Evolutionary conservation across 1,140 invertebrate genomes (phyloP).

Genomic region (Cyclina sinensis): DNA sequence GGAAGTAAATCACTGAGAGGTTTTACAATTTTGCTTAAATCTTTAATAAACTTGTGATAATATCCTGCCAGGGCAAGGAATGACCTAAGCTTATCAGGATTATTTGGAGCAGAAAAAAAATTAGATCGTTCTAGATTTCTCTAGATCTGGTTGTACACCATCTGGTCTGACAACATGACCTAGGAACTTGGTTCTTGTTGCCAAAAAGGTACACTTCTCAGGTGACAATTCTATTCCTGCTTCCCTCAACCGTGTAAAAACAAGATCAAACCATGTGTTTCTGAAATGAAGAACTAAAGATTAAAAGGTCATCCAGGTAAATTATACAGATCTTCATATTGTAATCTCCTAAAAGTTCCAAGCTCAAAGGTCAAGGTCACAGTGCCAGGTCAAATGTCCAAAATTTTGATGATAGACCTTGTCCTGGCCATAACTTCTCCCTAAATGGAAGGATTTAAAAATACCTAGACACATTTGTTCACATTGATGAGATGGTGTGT

Average conservation of each 20-base stretch:
- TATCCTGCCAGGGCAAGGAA: constrained; percentile 7
- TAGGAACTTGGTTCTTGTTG: background rate
- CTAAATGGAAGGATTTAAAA: no score
- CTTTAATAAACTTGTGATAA: constrained; percentile 10
- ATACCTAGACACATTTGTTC: no score
- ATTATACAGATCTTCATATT: constrained; percentile 40
- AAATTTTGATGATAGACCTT: no score
- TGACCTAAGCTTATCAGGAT: background rate
- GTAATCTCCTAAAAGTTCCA: constrained; percentile 28
- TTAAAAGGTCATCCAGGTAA: constrained; percentile 24
- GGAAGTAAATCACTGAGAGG: background rate
- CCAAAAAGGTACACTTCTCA: constrained; percentile 20
- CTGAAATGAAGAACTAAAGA: constrained; percentile 30
- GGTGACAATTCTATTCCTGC: constrained; percentile 5
- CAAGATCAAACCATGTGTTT: constrained; percentile 15
- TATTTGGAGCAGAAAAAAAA: background rate
- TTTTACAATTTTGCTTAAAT: constrained; percentile 4
- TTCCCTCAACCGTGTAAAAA: constrained; percentile 7
- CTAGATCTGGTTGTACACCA: constrained; percentile 11
- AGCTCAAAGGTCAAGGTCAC: no score
- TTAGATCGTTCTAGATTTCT: background rate
- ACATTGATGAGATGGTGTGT: no score
- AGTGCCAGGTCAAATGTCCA: no score
- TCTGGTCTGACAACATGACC: constrained; percentile 22
- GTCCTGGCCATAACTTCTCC: no score